A percentile compares a stretch with the other conserved stretches of the same genome.
Evolutionary conservation across 1,140 invertebrate species (phyloP).

Genomic region (Ostrea denselamellosa): DNA sequence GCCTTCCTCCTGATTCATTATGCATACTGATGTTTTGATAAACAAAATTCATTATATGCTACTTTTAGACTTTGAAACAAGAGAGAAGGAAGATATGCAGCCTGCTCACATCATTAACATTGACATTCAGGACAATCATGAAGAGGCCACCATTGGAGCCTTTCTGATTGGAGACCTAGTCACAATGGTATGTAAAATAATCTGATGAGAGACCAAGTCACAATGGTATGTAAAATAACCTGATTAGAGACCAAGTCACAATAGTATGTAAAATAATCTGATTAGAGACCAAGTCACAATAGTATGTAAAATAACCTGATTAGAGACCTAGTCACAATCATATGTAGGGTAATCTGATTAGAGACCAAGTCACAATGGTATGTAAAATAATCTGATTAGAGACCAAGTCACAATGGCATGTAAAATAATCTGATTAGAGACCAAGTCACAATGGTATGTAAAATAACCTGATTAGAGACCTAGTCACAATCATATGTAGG

Average conservation of each 20-base stretch:
- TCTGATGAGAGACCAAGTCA: not conserved
- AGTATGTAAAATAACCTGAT: conserved; percentile 83
- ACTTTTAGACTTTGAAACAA: conserved; percentile 76
- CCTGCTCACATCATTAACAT: conserved; percentile 95
- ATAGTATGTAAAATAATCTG: too few species aligned
- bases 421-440: too few species aligned
- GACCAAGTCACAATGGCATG: too few species aligned
- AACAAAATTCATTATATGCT: not conserved
- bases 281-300: not conserved
- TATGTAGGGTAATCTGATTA: conserved; percentile 74
- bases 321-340: conserved; percentile 94
- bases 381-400: not conserved
- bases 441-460: conserved; percentile 57
- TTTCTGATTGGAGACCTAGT: conserved; percentile 98
- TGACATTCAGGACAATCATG: conserved; percentile 99
- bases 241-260: too few species aligned
- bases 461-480: conserved; percentile 90
- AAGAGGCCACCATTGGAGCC: conserved; percentile 99
- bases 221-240: not conserved
- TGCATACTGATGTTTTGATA: too few species aligned
- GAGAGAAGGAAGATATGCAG: conserved; percentile 69
- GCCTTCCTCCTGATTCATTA: too few species aligned
- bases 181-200: conserved; percentile 84
- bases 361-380: not conserved
- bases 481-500: conserved; percentile 88